Evolutionary conservation across 1,140 invertebrate species (phyloP).

Genomic region (Drosophila simulans): DNA sequence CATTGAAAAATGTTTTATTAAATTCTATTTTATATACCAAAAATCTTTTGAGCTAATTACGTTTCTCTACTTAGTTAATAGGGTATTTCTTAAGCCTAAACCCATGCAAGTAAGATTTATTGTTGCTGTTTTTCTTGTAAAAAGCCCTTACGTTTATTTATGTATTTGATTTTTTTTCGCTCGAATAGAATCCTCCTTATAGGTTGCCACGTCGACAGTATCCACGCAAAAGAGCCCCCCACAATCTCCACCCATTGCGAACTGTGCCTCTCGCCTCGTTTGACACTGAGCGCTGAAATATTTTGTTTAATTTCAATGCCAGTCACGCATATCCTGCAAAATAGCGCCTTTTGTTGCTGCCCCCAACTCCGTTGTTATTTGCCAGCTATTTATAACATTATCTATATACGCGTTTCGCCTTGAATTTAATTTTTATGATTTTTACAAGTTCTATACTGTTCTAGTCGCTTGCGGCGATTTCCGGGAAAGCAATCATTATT

Average conservation of each 20-base stretch:
- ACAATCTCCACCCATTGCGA: slow-evolving; percentile 7
- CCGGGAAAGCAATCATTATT: slow-evolving; percentile 52
- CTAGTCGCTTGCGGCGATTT: slow-evolving; percentile 33
- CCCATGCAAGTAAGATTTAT: slow-evolving; percentile 12
- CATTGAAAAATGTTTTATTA: too few species aligned
- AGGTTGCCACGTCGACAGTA: slow-evolving; percentile 49
- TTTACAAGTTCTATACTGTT: slow-evolving; percentile 5
- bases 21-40: too few species aligned
- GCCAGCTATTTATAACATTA: slow-evolving; percentile 60
- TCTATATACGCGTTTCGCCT: slow-evolving; percentile 58
- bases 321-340: slow-evolving; percentile 78
- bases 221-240: not conserved
- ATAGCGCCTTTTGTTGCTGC: not conserved
- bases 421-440: slow-evolving; percentile 30
- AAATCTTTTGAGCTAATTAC: not conserved
- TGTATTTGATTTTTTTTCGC: slow-evolving; percentile 46
- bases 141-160: slow-evolving; percentile 79
- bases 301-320: slow-evolving; percentile 75
- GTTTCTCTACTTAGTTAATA: not conserved
- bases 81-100: slow-evolving; percentile 12
- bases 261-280: slow-evolving; percentile 62
- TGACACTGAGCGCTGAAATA: slow-evolving; percentile 63
- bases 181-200: slow-evolving; percentile 32
- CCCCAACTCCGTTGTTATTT: slow-evolving; percentile 33
- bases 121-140: slow-evolving; percentile 46